phyloP scores from a whole-genome alignment of 2,888 invertebrate species.

The Eristalis arbustorum region DNA sequence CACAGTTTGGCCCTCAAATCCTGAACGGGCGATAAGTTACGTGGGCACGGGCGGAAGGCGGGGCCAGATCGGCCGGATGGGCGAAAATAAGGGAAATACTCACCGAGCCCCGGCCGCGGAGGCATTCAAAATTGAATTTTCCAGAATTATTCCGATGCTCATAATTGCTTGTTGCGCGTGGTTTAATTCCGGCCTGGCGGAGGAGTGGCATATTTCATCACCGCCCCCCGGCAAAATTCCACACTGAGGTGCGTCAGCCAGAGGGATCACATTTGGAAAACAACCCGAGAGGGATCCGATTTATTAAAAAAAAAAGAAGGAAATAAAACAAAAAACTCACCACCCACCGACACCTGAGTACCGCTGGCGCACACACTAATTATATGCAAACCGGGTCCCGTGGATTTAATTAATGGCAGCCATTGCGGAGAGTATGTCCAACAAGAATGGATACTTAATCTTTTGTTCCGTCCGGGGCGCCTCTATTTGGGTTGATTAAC shows the following conservation, averaged over 20 bases:
- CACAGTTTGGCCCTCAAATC: slow-evolving; percentile 26
- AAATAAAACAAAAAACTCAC: not conserved
- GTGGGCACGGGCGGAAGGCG: not conserved
- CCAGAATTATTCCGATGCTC: slow-evolving; percentile 56
- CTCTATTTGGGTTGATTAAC: slow-evolving; percentile 26
- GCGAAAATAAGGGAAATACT: slow-evolving; percentile 28
- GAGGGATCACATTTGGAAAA: slow-evolving; percentile 45
- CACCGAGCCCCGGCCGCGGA: not conserved
- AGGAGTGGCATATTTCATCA: slow-evolving; percentile 32
- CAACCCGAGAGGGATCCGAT: slow-evolving; percentile 19
- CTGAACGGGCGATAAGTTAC: not conserved
- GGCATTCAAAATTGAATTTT: slow-evolving; percentile 59
- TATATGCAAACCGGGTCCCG: slow-evolving; percentile 44
- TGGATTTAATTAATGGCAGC: slow-evolving; percentile 57
- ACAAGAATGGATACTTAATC: slow-evolving; percentile 51
- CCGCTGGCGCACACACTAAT: slow-evolving; percentile 40
- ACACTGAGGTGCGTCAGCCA: not conserved
- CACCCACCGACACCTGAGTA: slow-evolving; percentile 45
- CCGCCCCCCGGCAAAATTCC: not conserved
- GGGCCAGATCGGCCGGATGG: not conserved
- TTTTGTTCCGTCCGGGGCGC: slow-evolving; percentile 25
- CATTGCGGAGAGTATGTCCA: slow-evolving; percentile 54
- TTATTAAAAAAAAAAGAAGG: slow-evolving; percentile 24
- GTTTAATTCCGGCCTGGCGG: slow-evolving; percentile 31
- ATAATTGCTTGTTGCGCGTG: slow-evolving; percentile 65